Evolutionary conservation across 2,113 vertebrate species (phyloP).

Genomic region (Oncorhynchus kisutch): DNA sequence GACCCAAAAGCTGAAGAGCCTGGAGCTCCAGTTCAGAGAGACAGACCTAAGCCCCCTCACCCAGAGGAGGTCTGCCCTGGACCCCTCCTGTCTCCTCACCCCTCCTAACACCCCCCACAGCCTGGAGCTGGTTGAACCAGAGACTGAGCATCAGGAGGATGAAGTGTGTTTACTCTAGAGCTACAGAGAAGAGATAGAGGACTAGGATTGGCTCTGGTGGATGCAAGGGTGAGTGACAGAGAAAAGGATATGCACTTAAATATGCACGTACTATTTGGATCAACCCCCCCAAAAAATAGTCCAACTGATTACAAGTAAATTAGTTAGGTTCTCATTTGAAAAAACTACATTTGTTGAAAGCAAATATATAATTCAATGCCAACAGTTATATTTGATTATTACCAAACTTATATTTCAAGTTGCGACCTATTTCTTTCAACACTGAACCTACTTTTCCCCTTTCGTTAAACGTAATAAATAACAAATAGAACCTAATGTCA

Average conservation of each 20-base stretch:
- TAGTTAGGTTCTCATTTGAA: too few relatives aligned
- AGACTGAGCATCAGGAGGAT: constrained; percentile 29
- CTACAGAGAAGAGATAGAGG: constrained; percentile 68
- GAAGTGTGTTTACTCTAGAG: constrained; percentile 75
- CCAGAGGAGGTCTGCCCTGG: constrained; percentile 40
- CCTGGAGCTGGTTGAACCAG: constrained; percentile 30
- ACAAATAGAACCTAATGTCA: constrained; percentile 36
- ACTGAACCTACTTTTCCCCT: too few relatives aligned
- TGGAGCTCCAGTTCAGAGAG: constrained; percentile 57
- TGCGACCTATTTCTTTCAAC: too few relatives aligned
- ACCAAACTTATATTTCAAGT: too few relatives aligned
- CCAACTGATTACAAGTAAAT: too few relatives aligned
- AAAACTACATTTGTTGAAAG: too few relatives aligned
- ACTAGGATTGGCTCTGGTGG: constrained; percentile 71
- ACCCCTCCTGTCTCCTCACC: constrained; percentile 67
- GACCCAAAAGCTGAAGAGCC: constrained; percentile 61
- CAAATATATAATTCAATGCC: too few relatives aligned
- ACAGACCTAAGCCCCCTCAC: not conserved
- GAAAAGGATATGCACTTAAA: not conserved
- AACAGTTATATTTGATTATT: too few relatives aligned
- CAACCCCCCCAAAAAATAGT: too few relatives aligned
- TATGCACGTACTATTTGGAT: too few relatives aligned
- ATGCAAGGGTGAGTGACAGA: constrained; percentile 68
- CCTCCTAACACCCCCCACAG: constrained; percentile 67
- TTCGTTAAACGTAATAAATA: too few relatives aligned